Base-by-base conservation (phyloP, 2,113 vertebrate genomes). In the Panthera uncia region DNA sequence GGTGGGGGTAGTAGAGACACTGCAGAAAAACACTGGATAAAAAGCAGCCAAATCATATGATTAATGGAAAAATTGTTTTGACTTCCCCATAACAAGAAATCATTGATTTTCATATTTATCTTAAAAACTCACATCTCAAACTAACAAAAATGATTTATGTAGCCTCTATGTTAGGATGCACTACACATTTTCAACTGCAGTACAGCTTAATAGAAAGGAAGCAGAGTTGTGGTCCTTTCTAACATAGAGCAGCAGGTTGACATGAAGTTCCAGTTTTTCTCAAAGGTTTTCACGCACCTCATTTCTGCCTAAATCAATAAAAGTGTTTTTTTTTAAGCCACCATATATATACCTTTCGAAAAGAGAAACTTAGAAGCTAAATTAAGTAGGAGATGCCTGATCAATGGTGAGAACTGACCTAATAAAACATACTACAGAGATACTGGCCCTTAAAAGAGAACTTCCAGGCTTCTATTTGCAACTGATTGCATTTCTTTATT, bases 101-200 rank as follows among this genome's bases (percentile, higher is more conserved):
- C 97, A 94, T 90, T 97, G 91, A 92, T 97, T 98, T 98, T 98
- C 96, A 73, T 65, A 97, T 98, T 96, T 94, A 95, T 98, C 96
- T 98, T 97, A 95, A 97, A 98, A 98, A 73, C 65, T 98, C 88
- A 96, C 89, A 96, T 98, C 98, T 98, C 96, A 98, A 96, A 96
- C 79, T 69, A 97, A 96, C 94, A 94, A 96, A 93, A 63, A 16
- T 97, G 95, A 98, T 95, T 98, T 97, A 98, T 98, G 98, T 97
- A 97, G 85, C 83, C 74, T 86, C 80, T 93, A 93, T 85, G 81
- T 94, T 95, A 95, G 95, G 97, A 96, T 90, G 93, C 94, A 96
- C 74, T 86, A 91, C 65, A 97, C 81, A 71, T 31, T 50, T 89
- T 33, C 36, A n/a, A 48, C 15, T 18, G 29, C 66, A 88, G 4